Evolutionary conservation across 1,140 invertebrate genomes (phyloP).

Genomic region (Adelges cooleyi): DNA sequence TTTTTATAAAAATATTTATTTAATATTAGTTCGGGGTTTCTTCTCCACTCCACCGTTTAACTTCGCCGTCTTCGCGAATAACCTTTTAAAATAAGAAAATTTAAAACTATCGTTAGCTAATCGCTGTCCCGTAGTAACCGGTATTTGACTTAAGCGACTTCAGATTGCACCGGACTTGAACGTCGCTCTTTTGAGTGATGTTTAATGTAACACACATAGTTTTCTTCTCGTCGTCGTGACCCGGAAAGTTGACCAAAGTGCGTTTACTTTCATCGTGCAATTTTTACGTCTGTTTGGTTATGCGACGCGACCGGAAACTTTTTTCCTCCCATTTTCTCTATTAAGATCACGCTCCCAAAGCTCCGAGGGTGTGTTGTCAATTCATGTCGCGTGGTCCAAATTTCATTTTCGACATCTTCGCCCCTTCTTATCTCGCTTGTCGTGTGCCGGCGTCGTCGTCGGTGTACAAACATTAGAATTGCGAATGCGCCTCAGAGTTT

Average conservation of each 20-base stretch:
- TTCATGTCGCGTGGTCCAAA: slow-evolving; percentile 2
- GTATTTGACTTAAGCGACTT: slow-evolving; percentile 4
- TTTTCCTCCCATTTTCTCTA: not conserved
- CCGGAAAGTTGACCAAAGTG: slow-evolving; percentile 4
- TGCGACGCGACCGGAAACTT: slow-evolving; percentile 6
- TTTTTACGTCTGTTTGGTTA: slow-evolving; percentile 27
- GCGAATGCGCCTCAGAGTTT: not conserved
- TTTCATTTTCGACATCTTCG: slow-evolving; percentile 1
- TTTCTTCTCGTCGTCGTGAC: not conserved
- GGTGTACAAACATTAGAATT: slow-evolving; percentile 1
- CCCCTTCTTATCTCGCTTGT: not conserved
- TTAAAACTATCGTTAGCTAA: too few relatives aligned
- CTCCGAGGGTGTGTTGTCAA: slow-evolving; percentile 7
- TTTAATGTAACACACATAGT: slow-evolving; percentile 15
- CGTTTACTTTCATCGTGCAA: slow-evolving; percentile 3
- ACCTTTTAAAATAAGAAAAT: too few relatives aligned
- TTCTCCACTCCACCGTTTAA: too few relatives aligned
- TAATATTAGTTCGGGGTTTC: too few relatives aligned
- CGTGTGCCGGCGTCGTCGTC: not conserved
- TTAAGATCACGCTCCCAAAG: not conserved
- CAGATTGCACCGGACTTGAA: not conserved
- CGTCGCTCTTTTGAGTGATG: slow-evolving; percentile 8
- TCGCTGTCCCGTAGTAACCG: too few relatives aligned
- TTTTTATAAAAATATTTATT: too few relatives aligned
- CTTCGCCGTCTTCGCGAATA: too few relatives aligned